Evolutionary conservation across 2,113 vertebrate species (phyloP).

Genomic region (Nannospalax galili): DNA sequence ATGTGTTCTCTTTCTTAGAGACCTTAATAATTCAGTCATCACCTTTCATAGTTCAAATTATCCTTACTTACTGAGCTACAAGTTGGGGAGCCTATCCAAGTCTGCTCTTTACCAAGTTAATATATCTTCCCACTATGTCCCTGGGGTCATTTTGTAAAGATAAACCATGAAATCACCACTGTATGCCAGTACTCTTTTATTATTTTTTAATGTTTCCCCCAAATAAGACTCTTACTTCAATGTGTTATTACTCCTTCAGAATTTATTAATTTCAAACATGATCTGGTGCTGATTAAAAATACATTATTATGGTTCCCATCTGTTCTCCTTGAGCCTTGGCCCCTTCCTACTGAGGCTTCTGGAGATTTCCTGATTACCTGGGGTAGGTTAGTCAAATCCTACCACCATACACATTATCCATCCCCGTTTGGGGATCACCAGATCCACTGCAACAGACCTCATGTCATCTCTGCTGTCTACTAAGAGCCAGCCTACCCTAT

Average conservation of each 20-base stretch:
- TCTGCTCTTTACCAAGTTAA: neutral
- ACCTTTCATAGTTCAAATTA: neutral
- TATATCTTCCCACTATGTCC: neutral
- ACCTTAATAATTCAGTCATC: neutral
- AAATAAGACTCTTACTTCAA: neutral
- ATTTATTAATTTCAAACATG: conserved; percentile 7
- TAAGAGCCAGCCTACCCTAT: too few species aligned
- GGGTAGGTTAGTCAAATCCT: too few species aligned
- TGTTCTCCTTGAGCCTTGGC: too few species aligned
- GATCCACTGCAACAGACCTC: too few species aligned
- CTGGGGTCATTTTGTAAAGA: neutral
- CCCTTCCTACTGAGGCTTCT: too few species aligned
- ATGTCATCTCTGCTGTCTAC: too few species aligned
- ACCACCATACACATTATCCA: too few species aligned
- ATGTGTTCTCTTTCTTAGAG: neutral
- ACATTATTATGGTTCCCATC: neutral
- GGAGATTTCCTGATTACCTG: too few species aligned
- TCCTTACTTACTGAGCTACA: neutral
- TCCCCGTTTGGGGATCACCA: too few species aligned
- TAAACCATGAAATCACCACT: neutral
- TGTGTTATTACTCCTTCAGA: neutral
- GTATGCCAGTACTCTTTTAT: neutral
- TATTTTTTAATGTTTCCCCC: neutral
- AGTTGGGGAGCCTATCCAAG: neutral
- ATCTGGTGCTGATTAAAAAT: neutral